Conservation (phyloP, 2,888 invertebrate species). For the Meteorus colon region DNA sequence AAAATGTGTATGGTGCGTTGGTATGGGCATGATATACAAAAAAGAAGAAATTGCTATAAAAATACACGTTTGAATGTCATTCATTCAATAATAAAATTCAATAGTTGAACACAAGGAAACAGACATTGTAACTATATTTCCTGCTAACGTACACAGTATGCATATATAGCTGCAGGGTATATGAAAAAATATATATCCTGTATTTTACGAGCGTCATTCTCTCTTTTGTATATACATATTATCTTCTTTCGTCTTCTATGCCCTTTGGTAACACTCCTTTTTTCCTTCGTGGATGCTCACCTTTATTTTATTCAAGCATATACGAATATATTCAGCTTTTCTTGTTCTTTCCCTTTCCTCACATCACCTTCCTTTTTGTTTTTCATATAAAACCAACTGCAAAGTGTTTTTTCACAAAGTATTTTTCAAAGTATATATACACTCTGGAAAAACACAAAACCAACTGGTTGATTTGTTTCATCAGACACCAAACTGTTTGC, state of each 20-base stretch:
- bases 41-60: neutral
- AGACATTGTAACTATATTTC: neutral
- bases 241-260: neutral
- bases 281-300: neutral
- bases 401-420: neutral
- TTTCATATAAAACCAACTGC: neutral
- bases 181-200: constrained; percentile 3
- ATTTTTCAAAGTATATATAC: neutral
- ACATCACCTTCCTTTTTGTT: no score
- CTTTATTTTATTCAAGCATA: neutral
- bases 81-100: constrained; percentile 5
- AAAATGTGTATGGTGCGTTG: neutral
- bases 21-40: neutral
- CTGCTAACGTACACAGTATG: neutral
- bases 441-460: neutral
- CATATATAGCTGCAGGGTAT: neutral
- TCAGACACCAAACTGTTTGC: neutral
- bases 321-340: neutral
- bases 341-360: neutral
- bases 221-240: neutral
- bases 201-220: neutral
- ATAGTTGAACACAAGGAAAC: neutral
- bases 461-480: neutral
- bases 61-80: neutral
- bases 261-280: neutral